These are phyloP conservation scores for Pelosia muscerda DNA, from an alignment of 2,888 invertebrate species.

Conservation along the genomic window DNA sequence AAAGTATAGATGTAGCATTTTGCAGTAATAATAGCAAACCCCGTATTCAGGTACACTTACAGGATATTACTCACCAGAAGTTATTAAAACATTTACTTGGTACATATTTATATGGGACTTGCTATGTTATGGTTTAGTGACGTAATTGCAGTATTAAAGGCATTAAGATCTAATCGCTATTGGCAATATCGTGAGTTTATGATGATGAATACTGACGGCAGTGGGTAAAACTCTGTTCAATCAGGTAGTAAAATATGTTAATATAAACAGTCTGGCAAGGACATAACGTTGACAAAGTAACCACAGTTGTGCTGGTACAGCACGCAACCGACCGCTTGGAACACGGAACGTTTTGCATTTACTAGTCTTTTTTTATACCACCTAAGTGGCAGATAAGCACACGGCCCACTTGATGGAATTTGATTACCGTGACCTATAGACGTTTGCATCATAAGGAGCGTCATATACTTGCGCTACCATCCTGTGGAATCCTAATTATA, in stretches of 20 bases:
- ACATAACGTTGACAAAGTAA: constrained; percentile 59
- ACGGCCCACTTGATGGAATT: too few species aligned
- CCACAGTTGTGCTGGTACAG: constrained; percentile 41
- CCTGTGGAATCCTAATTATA: too few species aligned
- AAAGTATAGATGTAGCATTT: not conserved
- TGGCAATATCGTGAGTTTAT: constrained; percentile 48
- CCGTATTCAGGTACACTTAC: not conserved
- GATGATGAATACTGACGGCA: constrained; percentile 51
- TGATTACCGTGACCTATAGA: too few species aligned
- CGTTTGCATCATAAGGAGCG: too few species aligned
- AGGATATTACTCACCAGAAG: constrained; percentile 32
- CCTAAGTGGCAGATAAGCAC: too few species aligned
- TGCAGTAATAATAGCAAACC: not conserved
- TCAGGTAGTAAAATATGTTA: constrained; percentile 55
- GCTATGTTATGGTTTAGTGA: constrained; percentile 50
- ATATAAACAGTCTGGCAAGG: constrained; percentile 57
- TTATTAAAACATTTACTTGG: constrained; percentile 52
- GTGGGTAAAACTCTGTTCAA: constrained; percentile 47
- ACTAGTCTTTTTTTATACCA: too few species aligned
- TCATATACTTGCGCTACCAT: too few species aligned
- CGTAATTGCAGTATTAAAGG: constrained; percentile 43
- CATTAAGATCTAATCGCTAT: constrained; percentile 48
- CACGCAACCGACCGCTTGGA: constrained; percentile 51
- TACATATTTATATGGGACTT: constrained; percentile 38
- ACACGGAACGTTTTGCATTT: constrained; percentile 53